These are phyloP conservation scores for Montipora sp. DNA, from an alignment of 64 coral and sea anemone species.

Conservation along the genomic window DNA sequence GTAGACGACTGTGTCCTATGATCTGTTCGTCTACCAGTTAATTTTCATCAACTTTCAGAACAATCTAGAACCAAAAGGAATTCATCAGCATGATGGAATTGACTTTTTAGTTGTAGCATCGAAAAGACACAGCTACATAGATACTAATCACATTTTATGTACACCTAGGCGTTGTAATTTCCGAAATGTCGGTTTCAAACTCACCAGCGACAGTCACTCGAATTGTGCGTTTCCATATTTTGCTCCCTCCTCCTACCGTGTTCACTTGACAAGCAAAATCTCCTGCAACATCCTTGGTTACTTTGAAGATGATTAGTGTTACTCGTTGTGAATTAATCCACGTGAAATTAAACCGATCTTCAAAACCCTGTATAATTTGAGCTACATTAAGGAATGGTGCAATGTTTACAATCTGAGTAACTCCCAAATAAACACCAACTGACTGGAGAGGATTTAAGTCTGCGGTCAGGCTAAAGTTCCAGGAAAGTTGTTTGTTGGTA, in stretches of 20 bases:
- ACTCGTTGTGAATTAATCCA: neutral
- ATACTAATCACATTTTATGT: too few relatives aligned
- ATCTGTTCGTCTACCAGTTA: too few relatives aligned
- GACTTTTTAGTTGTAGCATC: too few relatives aligned
- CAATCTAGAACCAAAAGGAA: too few relatives aligned
- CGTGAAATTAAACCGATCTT: neutral
- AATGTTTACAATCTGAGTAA: neutral
- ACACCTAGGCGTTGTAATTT: too few relatives aligned
- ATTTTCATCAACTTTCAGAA: too few relatives aligned
- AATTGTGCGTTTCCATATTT: neutral
- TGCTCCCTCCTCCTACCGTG: neutral
- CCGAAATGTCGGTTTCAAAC: neutral
- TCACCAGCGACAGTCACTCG: neutral
- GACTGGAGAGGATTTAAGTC: neutral
- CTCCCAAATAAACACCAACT: neutral
- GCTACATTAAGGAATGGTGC: neutral
- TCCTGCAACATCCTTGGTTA: neutral
- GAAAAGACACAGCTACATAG: too few relatives aligned
- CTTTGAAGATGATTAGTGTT: neutral
- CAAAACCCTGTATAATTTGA: neutral
- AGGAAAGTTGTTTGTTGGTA: neutral
- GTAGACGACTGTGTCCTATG: too few relatives aligned
- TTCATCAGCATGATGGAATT: too few relatives aligned
- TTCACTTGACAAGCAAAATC: neutral
- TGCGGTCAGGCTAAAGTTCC: neutral